Conservation (phyloP, 2,113 vertebrate species). For the Caloenas nicobarica region DNA sequence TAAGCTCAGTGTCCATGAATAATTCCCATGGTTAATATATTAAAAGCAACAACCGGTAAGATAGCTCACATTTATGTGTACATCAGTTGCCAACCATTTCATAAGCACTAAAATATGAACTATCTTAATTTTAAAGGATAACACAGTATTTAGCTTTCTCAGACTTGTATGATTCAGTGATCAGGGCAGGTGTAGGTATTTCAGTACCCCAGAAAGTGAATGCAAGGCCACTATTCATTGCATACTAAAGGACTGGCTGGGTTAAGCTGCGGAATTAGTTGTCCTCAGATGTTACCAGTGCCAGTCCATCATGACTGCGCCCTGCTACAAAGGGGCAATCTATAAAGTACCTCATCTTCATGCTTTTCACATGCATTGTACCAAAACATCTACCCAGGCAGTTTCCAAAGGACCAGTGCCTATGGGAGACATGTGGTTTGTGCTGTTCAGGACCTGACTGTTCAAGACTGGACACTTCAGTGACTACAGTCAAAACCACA, state of each 20-base stretch:
- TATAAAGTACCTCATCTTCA: neutral
- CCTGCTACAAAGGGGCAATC: neutral
- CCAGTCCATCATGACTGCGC: neutral
- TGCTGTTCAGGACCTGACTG: neutral
- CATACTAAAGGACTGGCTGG: neutral
- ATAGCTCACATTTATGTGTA: neutral
- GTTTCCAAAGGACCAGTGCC: rapidly evolving
- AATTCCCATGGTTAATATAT: neutral
- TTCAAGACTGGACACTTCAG: neutral
- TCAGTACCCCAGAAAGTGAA: neutral
- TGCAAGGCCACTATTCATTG: neutral
- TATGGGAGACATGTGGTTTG: neutral
- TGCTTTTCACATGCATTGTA: neutral
- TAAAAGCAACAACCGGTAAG: neutral
- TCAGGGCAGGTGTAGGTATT: neutral
- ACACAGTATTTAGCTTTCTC: neutral
- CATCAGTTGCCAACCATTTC: neutral
- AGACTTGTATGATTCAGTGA: neutral
- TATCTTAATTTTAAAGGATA: neutral
- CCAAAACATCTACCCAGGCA: neutral
- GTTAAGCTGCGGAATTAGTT: neutral
- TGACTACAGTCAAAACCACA: neutral
- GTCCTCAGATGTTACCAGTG: neutral
- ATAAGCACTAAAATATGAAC: neutral
- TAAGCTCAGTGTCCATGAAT: neutral